Evolutionary conservation across 2,888 invertebrate species (phyloP).

Genomic region (Ametastegia equiseti): DNA sequence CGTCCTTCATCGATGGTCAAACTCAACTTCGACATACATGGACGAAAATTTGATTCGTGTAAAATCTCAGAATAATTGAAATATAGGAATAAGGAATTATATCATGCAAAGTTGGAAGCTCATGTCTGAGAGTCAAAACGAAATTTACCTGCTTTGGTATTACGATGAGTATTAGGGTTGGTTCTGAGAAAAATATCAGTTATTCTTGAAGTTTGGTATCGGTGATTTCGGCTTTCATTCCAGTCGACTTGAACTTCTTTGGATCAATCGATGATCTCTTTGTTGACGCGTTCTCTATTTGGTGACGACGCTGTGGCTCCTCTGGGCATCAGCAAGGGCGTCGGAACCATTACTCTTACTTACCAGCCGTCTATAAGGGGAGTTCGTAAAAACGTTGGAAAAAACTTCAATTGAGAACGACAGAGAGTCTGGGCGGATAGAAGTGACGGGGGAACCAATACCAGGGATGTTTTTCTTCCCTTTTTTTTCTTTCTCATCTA

Average conservation of each 20-base stretch:
- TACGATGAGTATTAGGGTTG: neutral
- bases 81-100: neutral
- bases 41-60: neutral
- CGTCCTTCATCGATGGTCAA: neutral
- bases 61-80: neutral
- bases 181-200: neutral
- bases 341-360: constrained; percentile 42
- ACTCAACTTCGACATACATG: neutral
- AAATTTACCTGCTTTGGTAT: neutral
- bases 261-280: constrained; percentile 18
- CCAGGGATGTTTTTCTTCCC: constrained; percentile 3
- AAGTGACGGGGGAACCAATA: constrained; percentile 26
- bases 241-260: constrained; percentile 1
- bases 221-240: neutral
- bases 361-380: constrained; percentile 36
- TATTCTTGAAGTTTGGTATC: neutral
- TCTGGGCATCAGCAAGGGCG: constrained; percentile 22
- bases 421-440: constrained; percentile 37
- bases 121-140: neutral
- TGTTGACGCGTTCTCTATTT: constrained; percentile 15
- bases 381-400: constrained; percentile 27
- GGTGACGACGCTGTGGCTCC: constrained; percentile 10
- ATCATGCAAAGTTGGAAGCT: no score
- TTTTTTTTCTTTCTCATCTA: neutral
- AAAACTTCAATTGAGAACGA: constrained; percentile 43